Conservation (phyloP, 2,113 vertebrate species). For the Sisor rabdophorus region DNA sequence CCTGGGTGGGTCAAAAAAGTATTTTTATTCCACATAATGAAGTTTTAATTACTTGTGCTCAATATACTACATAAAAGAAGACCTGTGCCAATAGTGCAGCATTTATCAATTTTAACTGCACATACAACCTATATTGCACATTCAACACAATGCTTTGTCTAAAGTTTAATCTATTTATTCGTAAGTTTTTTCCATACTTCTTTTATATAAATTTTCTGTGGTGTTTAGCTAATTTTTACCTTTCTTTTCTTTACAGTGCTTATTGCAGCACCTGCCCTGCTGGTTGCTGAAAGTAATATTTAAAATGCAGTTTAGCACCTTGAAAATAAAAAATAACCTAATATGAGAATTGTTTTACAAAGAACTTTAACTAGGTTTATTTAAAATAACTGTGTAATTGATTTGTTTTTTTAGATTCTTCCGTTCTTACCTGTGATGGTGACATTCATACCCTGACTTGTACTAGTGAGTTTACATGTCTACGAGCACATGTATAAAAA, state of each 20-base stretch:
- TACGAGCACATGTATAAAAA: neutral
- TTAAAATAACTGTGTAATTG: neutral
- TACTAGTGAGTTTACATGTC: neutral
- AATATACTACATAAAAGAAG: neutral
- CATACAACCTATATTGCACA: neutral
- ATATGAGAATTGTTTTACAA: too few species aligned
- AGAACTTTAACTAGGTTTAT: too few species aligned
- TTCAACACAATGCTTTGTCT: constrained; percentile 1
- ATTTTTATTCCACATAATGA: neutral
- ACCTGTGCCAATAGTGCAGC: neutral
- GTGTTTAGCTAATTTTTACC: too few species aligned
- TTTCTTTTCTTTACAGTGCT: constrained; percentile 5
- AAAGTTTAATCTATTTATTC: neutral
- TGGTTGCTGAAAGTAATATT: constrained; percentile 8
- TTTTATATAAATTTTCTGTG: neutral
- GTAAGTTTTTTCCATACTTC: neutral
- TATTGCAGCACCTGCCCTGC: neutral
- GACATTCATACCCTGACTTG: too few species aligned
- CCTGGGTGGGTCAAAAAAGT: neutral
- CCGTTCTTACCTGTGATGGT: too few species aligned
- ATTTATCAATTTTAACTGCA: neutral
- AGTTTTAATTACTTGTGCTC: neutral
- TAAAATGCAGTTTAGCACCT: too few species aligned
- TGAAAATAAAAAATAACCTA: neutral
- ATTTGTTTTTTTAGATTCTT: neutral